Evolutionary conservation across 2,113 vertebrate genomes (phyloP).

Genomic region (Brevimyrus niger): DNA sequence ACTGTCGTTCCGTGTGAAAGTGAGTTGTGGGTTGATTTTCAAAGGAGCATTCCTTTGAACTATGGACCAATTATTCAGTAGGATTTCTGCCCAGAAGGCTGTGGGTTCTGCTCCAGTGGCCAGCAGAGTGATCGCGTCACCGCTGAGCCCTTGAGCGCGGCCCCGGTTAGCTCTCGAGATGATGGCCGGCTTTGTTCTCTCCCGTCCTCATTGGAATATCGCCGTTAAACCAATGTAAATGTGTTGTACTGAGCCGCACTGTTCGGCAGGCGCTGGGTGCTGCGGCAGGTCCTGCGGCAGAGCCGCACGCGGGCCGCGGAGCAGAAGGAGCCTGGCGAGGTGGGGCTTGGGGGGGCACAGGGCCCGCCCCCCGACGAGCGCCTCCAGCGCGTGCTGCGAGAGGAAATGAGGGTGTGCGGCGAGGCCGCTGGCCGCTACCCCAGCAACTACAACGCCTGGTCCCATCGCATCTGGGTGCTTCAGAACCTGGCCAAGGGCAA

Average conservation of each 20-base stretch:
- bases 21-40: background rate
- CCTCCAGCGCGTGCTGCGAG: slow-evolving; percentile 65
- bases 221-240: background rate
- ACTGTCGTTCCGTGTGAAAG: background rate
- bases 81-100: background rate
- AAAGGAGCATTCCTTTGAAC: background rate
- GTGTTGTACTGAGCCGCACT: background rate
- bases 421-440: slow-evolving; percentile 86
- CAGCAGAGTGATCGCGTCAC: background rate
- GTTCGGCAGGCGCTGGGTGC: slow-evolving; percentile 80
- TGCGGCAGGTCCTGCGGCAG: slow-evolving; percentile 76
- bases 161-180: background rate
- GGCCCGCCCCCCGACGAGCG: slow-evolving; percentile 49
- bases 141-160: background rate
- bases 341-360: slow-evolving; percentile 34
- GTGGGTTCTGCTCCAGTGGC: background rate
- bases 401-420: slow-evolving; percentile 86
- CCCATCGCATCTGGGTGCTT: slow-evolving; percentile 95
- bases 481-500: slow-evolving; percentile 80
- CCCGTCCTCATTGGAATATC: background rate
- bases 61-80: background rate
- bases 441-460: slow-evolving; percentile 99
- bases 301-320: slow-evolving; percentile 48
- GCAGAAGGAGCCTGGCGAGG: slow-evolving; percentile 61
- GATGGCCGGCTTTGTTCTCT: background rate